A percentile compares a stretch with the other conserved stretches of the same genome.
Evolutionary conservation across 2,888 invertebrate species (phyloP).

Genomic region (Nemotelus nigrinus): DNA sequence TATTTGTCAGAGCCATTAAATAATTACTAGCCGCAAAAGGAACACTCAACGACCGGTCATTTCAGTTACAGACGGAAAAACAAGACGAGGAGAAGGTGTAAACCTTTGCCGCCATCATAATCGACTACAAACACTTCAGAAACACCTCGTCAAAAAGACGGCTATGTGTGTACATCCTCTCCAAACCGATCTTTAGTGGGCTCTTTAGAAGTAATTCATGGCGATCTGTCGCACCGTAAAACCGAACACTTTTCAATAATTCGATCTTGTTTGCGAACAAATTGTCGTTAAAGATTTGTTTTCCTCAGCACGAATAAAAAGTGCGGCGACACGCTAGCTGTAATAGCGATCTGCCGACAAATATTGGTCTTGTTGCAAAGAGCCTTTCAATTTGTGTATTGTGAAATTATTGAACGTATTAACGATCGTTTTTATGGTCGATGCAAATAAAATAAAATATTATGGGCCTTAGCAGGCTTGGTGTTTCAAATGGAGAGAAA

Average conservation of each 20-base stretch:
- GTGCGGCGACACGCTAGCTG: not conserved
- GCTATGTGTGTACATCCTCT: no score
- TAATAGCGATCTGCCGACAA: not conserved
- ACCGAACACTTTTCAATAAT: slow-evolving; percentile 13
- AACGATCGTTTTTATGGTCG: slow-evolving; percentile 22
- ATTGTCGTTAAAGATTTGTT: slow-evolving; percentile 34
- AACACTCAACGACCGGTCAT: no score
- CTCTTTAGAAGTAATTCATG: slow-evolving; percentile 12
- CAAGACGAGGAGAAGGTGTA: no score
- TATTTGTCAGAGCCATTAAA: no score
- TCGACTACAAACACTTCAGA: no score
- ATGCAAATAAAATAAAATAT: slow-evolving; percentile 1
- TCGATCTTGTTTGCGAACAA: slow-evolving; percentile 35
- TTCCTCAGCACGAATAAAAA: slow-evolving; percentile 5
- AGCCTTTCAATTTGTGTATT: slow-evolving; percentile 12
- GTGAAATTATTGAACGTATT: slow-evolving; percentile 20
- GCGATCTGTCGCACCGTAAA: slow-evolving; percentile 14
- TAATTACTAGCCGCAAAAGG: no score
- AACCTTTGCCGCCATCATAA: no score
- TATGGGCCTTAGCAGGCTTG: not conserved
- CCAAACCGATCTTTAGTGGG: not conserved
- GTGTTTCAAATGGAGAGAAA: not conserved
- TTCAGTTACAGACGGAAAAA: no score
- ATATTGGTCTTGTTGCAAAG: not conserved
- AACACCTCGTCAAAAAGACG: no score